These are phyloP conservation scores for Salticus scenicus DNA, from an alignment of 2,888 invertebrate genomes.

Conservation along the genomic window DNA sequence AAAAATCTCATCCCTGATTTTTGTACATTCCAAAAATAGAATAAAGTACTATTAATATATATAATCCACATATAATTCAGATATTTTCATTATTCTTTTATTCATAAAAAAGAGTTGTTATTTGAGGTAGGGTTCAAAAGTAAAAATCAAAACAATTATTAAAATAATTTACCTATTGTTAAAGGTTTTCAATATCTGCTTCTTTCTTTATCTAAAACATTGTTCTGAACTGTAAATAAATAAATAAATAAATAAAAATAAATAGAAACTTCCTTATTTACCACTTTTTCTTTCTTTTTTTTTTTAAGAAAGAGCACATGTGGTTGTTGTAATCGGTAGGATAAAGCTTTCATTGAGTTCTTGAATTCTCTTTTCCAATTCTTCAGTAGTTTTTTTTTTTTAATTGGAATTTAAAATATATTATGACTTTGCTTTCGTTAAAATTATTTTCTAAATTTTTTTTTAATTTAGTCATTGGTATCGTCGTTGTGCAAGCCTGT, in stretches of 20 bases:
- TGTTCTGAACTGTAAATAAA: too few relatives aligned
- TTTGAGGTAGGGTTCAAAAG: background rate
- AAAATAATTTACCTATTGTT: background rate
- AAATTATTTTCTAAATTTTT: too few relatives aligned
- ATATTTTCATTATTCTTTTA: too few relatives aligned
- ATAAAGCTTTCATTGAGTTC: slow-evolving; percentile 35
- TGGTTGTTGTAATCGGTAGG: slow-evolving; percentile 30
- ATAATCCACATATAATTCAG: too few relatives aligned
- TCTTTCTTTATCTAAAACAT: too few relatives aligned
- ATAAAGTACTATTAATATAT: too few relatives aligned
- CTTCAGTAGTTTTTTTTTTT: slow-evolving; percentile 7
- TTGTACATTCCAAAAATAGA: too few relatives aligned
- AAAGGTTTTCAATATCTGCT: slow-evolving; percentile 10
- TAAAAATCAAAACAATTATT: background rate
- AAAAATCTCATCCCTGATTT: too few relatives aligned
- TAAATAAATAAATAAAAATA: too few relatives aligned
- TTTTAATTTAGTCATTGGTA: too few relatives aligned
- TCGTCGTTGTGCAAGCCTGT: background rate
- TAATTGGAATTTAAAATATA: background rate
- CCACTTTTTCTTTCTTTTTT: slow-evolving; percentile 23
- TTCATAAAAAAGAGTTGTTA: slow-evolving; percentile 1
- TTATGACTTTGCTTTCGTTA: background rate
- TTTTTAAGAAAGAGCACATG: slow-evolving; percentile 24
- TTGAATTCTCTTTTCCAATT: slow-evolving; percentile 23
- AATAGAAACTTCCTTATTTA: too few relatives aligned